phyloP scores from a whole-genome alignment of 2,888 invertebrate species.

The Lacanobia wlatinum region DNA sequence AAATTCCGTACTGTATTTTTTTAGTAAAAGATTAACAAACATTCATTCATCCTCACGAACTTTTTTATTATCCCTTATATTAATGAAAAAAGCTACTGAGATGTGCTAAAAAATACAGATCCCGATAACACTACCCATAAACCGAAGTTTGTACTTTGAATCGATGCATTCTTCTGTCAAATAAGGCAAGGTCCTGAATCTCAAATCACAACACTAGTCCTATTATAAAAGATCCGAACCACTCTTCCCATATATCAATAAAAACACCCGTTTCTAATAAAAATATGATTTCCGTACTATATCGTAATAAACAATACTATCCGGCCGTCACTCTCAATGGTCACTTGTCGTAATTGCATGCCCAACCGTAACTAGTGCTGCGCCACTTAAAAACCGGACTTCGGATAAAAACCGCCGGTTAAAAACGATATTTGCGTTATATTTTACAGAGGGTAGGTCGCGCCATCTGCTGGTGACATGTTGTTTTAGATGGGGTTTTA shows the following conservation, averaged over 20 bases:
- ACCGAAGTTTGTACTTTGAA: no score
- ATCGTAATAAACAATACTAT: constrained; percentile 41
- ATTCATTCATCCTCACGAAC: no score
- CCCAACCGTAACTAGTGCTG: constrained; percentile 47
- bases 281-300: constrained; percentile 36
- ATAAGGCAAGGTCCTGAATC: no score
- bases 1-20: no score
- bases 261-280: constrained; percentile 21
- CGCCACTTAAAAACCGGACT: constrained; percentile 56
- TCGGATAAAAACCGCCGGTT: constrained; percentile 51
- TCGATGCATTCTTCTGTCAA: no score
- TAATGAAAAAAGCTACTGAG: no score
- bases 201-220: not conserved
- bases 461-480: constrained; percentile 50
- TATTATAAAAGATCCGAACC: not conserved
- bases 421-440: constrained; percentile 54
- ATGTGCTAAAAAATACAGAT: no score
- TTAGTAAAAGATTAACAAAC: no score
- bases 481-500: constrained; percentile 48
- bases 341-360: constrained; percentile 58
- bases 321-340: constrained; percentile 42
- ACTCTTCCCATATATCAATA: constrained; percentile 1
- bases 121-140: no score
- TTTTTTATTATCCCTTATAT: no score
- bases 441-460: constrained; percentile 36